Evolutionary conservation across 2,888 invertebrate genomes (phyloP), one percentile per base, ranked within the genome.

Genomic region (Tenthredo mesomela): DNA sequence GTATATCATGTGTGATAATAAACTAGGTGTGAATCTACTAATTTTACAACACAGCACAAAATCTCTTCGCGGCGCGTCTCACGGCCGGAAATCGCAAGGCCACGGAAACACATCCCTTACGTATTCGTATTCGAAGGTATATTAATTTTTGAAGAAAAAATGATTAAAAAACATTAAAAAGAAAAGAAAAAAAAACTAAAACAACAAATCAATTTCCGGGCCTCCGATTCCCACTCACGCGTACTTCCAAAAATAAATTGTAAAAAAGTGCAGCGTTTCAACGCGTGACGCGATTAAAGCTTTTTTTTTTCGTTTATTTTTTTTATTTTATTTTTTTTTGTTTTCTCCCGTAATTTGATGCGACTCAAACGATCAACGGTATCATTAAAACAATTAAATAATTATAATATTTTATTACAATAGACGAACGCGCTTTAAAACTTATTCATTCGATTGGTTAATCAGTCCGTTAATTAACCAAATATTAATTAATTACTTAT

Each of bases 1-100:
- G 93, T 92, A 92, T 91, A 91, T 92, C 90, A n/a, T 70, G 89
- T 89, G 88, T 89, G 87, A 86, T 85, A 87, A 87, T 89, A 91
- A 92, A 91, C 90, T 91, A 92, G 90, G 91, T 89, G 90, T 92
- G 90, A 89, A 92, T 91, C 90, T 92, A 77, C 10, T 80, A 93
- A 92, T 91, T 92, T 92, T 93, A 92, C 92, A 93, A 92, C 93
- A 93, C 93, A 93, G 93, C 93, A 92, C 93, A 93, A 89, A 92
- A 91, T 90, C 92, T 47, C 90, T 90, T 89, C 92, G 91, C 92
- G 91, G 91, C 91, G 88, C 89, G 87, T 88, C 88, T 88, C n/a
- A 82, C 88, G 87, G 86, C 86, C 85, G 80, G 65, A 61, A 80
- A 80, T 61, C 33, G 6, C 10, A 15, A 18, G 33, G 21, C 58